A percentile compares a stretch with the other conserved stretches of the same genome.
phyloP scores from a whole-genome alignment of 2,797 vertebrate genomes.

The Manis javanica region DNA sequence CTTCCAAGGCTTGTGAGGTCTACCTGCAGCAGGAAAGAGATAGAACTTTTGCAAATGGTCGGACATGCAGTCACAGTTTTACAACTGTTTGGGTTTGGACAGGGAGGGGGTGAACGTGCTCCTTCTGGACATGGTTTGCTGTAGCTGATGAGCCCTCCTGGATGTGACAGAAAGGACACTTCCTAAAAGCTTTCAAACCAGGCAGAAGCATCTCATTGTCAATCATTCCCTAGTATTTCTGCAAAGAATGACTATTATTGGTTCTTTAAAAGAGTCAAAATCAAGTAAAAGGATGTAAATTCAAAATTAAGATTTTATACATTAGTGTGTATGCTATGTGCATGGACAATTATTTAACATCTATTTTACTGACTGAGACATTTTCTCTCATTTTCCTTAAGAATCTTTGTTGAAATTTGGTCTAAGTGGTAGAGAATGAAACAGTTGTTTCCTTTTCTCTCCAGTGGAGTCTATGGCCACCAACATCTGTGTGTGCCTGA shows the following conservation, averaged over 20 bases:
- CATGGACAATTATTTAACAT: neutral
- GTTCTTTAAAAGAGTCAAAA: neutral
- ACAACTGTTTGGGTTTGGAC: neutral
- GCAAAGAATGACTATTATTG: neutral
- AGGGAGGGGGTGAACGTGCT: neutral
- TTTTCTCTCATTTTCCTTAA: neutral
- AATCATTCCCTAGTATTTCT: neutral
- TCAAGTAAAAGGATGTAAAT: neutral
- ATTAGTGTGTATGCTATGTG: neutral
- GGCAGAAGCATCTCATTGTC: neutral
- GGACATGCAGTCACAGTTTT: neutral
- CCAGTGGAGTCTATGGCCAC: neutral
- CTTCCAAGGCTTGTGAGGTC: neutral
- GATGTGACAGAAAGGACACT: accelerated
- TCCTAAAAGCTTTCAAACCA: neutral
- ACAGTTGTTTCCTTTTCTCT: neutral
- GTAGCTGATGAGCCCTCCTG: neutral
- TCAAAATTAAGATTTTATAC: neutral
- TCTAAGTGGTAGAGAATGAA: neutral
- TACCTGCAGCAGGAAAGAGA: neutral
- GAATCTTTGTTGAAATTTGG: neutral
- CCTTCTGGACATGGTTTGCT: accelerated
- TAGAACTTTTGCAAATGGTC: neutral
- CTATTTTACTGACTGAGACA: neutral
- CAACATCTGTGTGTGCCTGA: neutral